Evolutionary conservation across 2,888 invertebrate genomes (phyloP), one percentile per base, ranked within the genome.

Genomic region (Callosobruchus maculatus): DNA sequence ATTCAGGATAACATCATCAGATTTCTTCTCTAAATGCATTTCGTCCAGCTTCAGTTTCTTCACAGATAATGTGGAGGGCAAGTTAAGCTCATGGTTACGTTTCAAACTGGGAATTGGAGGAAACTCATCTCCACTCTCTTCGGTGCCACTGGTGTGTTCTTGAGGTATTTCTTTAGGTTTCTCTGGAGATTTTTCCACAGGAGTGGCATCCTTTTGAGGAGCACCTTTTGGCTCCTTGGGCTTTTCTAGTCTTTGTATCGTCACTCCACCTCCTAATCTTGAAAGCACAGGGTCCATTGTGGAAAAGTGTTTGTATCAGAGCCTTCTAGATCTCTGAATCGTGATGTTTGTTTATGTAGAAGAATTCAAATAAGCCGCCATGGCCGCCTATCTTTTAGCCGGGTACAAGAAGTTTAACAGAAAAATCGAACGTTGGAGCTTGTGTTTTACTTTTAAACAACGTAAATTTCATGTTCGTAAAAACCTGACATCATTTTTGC

Each of bases 201-300:
- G 70, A 75, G 76, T 75, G 74, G 73, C 70, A 71, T 78, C 79
- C 75, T 74, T 78, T 76, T 79, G 81, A 69, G 80, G 77, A 76
- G 80, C 75, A 71, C 82, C 83, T 79, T 85, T 85, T 68, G 85
- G 84, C 81, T 86, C 83, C 79, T 85, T 85, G 69, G 85, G 84
- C 81, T 86, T 86, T 75, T 86, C 85, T 73, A 86, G 83, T 77
- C 90, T 86, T 83, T 91, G 90, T 80, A 91, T 90, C 69, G 90
- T 91, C 81, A 90, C 90, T 88, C 90, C 90, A 80, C 90, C 90
- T 49, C 49, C 49, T 77, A 90, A 89, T 81, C 89, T 86, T 79
- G 89, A 89, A 75, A 91, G 84, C 82, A 89, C 88, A 77, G 89
- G 89, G 83, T 90, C 89, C 88, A 90, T 88, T 20, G 5, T 22